Percentiles rank a stretch among this genome's conserved stretches.
These are phyloP conservation scores for Sebastes hopkinsi DNA, from an alignment of 2,797 vertebrate species.

Conservation along the genomic window DNA sequence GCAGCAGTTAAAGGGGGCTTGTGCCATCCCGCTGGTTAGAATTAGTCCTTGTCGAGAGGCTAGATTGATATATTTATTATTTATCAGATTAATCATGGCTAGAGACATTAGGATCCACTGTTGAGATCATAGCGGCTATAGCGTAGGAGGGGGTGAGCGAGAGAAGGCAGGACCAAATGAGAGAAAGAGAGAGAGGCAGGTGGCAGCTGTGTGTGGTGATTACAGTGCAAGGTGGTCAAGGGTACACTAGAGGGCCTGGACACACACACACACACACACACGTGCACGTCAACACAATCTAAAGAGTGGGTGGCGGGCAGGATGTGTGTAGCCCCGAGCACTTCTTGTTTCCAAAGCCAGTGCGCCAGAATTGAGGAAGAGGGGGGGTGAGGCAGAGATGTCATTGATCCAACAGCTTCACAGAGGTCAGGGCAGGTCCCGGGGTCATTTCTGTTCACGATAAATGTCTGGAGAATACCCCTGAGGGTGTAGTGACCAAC, in stretches of 20 bases:
- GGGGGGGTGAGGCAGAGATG: constrained; percentile 53
- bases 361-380: constrained; percentile 45
- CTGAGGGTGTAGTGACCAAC: constrained; percentile 70
- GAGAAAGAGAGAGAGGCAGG: constrained; percentile 60
- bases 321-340: constrained; percentile 65
- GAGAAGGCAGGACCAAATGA: constrained; percentile 19
- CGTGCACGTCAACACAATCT: constrained; percentile 48
- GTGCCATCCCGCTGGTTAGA: constrained; percentile 97
- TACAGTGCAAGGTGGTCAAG: constrained; percentile 80
- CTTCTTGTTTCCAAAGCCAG: constrained; percentile 74
- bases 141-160: constrained; percentile 40
- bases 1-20: constrained; percentile 93
- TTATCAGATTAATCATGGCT: constrained; percentile 99
- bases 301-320: constrained; percentile 51
- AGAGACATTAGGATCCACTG: constrained; percentile 91
- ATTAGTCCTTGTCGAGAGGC: constrained; percentile 99
- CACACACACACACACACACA: constrained; percentile 43
- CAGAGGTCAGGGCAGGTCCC: constrained; percentile 78
- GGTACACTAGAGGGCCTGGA: constrained; percentile 71
- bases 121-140: constrained; percentile 80
- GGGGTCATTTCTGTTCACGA: constrained; percentile 87
- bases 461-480: constrained; percentile 75
- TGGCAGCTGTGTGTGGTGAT: constrained; percentile 81
- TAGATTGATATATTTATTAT: constrained; percentile 99
- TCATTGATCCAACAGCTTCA: constrained; percentile 80